A percentile compares a stretch with the other conserved stretches of the same genome.
Conservation (phyloP, 2,797 vertebrate species). For the Platyrinchus mystaceus region DNA sequence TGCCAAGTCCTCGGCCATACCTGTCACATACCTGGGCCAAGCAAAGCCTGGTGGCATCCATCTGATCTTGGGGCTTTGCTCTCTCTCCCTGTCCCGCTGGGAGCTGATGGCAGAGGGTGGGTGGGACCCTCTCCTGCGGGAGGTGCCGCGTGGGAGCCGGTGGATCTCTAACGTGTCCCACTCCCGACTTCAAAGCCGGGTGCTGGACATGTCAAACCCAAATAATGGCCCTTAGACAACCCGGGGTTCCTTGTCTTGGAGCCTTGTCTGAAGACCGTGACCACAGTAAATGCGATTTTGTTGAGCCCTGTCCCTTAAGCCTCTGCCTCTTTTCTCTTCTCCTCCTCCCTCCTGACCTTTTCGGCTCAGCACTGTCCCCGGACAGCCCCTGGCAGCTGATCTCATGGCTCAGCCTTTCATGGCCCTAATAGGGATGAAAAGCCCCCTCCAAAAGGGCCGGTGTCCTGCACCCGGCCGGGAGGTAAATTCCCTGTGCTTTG, state of each 20-base stretch:
- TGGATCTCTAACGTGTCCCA: not conserved
- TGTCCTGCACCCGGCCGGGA: slow-evolving; percentile 36
- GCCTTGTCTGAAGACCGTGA: slow-evolving; percentile 70
- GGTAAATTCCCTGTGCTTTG: slow-evolving; percentile 50
- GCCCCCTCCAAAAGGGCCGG: slow-evolving; percentile 49
- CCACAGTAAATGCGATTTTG: slow-evolving; percentile 71
- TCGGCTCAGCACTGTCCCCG: slow-evolving; percentile 36
- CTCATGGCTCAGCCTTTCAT: slow-evolving; percentile 59
- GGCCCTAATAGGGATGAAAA: slow-evolving; percentile 64
- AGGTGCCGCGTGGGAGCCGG: not conserved
- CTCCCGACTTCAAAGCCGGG: slow-evolving; percentile 45
- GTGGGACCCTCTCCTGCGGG: not conserved
- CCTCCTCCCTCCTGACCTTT: slow-evolving; percentile 62
- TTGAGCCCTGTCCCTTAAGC: slow-evolving; percentile 62
- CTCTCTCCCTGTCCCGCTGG: rapidly evolving
- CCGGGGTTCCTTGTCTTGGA: slow-evolving; percentile 48
- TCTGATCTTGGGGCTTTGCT: not conserved
- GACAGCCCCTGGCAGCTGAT: slow-evolving; percentile 66
- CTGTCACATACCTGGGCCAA: not conserved
- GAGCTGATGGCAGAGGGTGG: not conserved
- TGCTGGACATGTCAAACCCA: slow-evolving; percentile 41
- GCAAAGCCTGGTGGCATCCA: not conserved
- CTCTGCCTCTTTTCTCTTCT: slow-evolving; percentile 64
- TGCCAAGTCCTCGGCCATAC: not conserved
- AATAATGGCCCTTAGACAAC: slow-evolving; percentile 59